Evolutionary conservation across 2,113 vertebrate genomes (phyloP), one percentile per base, ranked within the genome.

Genomic region (Sander vitreus): DNA sequence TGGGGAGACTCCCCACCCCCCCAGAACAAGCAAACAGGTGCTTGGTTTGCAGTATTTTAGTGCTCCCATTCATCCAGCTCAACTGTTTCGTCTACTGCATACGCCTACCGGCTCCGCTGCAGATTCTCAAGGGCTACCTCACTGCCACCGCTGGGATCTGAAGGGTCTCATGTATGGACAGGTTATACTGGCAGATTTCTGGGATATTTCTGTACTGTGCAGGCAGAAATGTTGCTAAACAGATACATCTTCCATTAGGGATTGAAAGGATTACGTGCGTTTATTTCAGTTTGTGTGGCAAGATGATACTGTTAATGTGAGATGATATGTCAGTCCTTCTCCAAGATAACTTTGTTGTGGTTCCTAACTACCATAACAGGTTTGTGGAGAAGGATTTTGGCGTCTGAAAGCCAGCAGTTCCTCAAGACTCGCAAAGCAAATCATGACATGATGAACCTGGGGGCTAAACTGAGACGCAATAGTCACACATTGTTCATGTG

Each of bases 71-170:
- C 39, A 74, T 86, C 87, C 88, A 86, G 70, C 91, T 88, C 78
- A 73, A 75, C 82, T 65, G 85, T 82, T 86, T 85, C 71, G 60
- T 81, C 81, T 91, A 88, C 93, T 91, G 90, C 91, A 88, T 90
- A 90, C 59, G 71, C 79, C 87, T 5, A 43, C 58, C 0, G 80
- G 78, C 72, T 81, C 70, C n/a, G 43, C 57, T 58, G 78, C 78
- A 2, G 90, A 91, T 92, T 92, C 90, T 93, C 91, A 89, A 73
- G 90, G 91, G 91, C 89, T 88, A 92, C 83, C 84, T 69, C 54
- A 4, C 76, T 33, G 59, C 72, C 47, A 50, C 78, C 7, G 43
- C 70, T 16, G 58, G 70, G 62, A 65, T 72, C 81, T 73, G 58
- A 83, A 57, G 72, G 73, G 58, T 76, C 75, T 73, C 43, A 45